Evolutionary conservation across 2,797 vertebrate genomes (phyloP), one percentile per base, ranked within the genome.

Genomic region (Moxostoma hubbsi): DNA sequence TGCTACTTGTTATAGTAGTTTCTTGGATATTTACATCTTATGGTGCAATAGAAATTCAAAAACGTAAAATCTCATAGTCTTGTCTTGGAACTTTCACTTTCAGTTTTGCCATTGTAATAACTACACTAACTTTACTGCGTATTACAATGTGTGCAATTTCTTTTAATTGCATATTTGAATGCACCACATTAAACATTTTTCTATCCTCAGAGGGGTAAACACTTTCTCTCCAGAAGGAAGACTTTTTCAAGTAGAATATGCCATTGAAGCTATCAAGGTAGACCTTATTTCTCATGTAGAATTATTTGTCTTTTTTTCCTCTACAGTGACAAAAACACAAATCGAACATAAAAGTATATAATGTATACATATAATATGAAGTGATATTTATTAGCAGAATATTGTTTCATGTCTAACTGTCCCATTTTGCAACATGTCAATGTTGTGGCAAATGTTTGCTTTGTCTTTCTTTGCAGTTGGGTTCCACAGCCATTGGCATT

Each of bases 181-280:
- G 6, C 0, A 7, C 46, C 5, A 50, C 49, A 18, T 18, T 55
- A 8, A 7, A n/a, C 58, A 62, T n/a, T 2, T 43, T 1, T 82
- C 13, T 82, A 5, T 88, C 85, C 0, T 10, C 85, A 99, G 98
- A 88, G 98, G 98, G 54, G 98, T 99, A 86, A 99, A 99, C 91
- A 99, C 98, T 61, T 99, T 99, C 92, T 99, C 98, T 88, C 98
- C 98, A 0, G 98, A 99, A 83, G 98, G 98, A 88, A 93, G 98
- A 88, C 94, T 99, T 85, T 99, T 99, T 90, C 98, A 99, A 91
- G 98, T 99, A 88, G 98, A 99, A 90, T 99, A 99, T 94, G 98
- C 98, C 83, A 99, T 99, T 18, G 98, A 99, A 89, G 98, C 98
- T 36, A 99, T 99, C 15, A 99, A 99, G 92, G 98, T 99, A 92